phyloP scores from a whole-genome alignment of 2,888 invertebrate species.

The Drosophila tanythrix region DNA sequence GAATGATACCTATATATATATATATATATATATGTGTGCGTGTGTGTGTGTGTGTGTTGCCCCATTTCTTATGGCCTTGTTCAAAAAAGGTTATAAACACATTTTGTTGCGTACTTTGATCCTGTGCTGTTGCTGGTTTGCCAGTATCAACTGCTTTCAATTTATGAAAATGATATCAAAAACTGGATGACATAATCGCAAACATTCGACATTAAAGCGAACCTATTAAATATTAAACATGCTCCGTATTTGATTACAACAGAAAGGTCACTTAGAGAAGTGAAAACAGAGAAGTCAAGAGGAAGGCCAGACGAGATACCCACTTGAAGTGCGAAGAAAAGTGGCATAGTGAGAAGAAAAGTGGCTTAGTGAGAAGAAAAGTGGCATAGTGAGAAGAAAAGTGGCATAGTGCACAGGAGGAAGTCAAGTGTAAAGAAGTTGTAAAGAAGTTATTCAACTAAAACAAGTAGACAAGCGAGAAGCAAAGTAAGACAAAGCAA shows the following conservation, averaged over 20 bases:
- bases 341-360: neutral
- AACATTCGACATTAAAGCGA: slow-evolving; percentile 3
- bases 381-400: no score
- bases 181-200: slow-evolving; percentile 40
- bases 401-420: neutral
- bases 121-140: slow-evolving; percentile 13
- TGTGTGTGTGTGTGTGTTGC: neutral
- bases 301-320: neutral
- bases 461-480: neutral
- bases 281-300: neutral
- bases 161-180: slow-evolving; percentile 25
- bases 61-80: slow-evolving; percentile 33
- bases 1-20: neutral
- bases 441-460: neutral
- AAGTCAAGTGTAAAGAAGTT: neutral
- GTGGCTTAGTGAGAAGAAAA: no score
- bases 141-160: slow-evolving; percentile 38
- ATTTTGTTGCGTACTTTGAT: slow-evolving; percentile 30
- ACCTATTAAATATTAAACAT: slow-evolving; percentile 25
- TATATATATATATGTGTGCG: neutral
- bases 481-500: neutral
- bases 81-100: slow-evolving; percentile 20
- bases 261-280: neutral
- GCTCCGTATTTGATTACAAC: neutral
- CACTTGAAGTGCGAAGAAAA: neutral